phyloP scores from a whole-genome alignment of 2,113 vertebrate genomes.

The Sylvia atricapilla region DNA sequence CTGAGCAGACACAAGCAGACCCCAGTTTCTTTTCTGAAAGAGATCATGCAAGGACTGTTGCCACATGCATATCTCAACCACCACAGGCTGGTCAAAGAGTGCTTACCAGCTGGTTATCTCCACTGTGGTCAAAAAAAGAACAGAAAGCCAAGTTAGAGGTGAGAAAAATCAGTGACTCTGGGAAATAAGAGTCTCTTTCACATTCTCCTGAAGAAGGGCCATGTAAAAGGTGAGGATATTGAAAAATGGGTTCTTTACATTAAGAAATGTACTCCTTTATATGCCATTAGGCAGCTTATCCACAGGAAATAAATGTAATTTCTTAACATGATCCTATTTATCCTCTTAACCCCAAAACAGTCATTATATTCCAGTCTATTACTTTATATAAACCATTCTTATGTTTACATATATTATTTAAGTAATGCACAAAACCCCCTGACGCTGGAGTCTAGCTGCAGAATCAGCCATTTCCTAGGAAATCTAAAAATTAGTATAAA shows the following conservation, averaged over 20 bases:
- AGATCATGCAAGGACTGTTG: not conserved
- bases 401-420: not conserved
- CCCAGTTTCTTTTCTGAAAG: constrained; percentile 47
- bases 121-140: constrained; percentile 36
- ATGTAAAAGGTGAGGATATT: not conserved
- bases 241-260: not conserved
- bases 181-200: not conserved
- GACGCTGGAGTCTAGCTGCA: not conserved
- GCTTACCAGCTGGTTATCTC: constrained; percentile 31
- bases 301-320: not conserved
- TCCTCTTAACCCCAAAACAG: not conserved
- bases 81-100: not conserved
- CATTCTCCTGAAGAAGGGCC: not conserved
- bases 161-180: not conserved
- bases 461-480: not conserved
- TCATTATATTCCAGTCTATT: not conserved
- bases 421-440: fast-evolving
- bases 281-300: not conserved
- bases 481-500: not conserved
- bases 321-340: not conserved
- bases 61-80: not conserved
- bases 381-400: not conserved
- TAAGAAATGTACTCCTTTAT: not conserved
- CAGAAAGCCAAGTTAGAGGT: constrained; percentile 9
- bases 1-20: not conserved